Percentiles rank a stretch among this genome's conserved stretches.
phyloP scores from a whole-genome alignment of 2,113 vertebrate species.

The Cheilinus undulatus region DNA sequence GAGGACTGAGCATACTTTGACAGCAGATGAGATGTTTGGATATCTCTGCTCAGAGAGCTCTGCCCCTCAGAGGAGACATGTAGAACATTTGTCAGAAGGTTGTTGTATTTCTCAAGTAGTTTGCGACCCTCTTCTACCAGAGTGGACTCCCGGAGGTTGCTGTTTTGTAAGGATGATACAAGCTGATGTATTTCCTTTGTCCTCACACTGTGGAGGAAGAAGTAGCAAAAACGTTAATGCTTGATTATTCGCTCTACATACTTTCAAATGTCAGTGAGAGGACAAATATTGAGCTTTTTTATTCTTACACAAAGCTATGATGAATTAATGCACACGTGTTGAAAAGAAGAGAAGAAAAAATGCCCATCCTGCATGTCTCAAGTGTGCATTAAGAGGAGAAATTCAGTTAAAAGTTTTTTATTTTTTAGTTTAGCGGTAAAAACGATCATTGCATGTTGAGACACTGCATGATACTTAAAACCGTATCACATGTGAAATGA shows the following conservation, averaged over 20 bases:
- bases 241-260: neutral
- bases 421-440: no score
- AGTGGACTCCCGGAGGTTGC: slow-evolving; percentile 24
- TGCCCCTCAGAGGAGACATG: neutral
- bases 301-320: no score
- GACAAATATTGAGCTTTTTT: neutral
- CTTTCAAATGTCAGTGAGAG: neutral
- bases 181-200: slow-evolving; percentile 40
- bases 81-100: neutral
- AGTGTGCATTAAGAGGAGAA: neutral
- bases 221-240: neutral
- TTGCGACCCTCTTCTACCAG: slow-evolving; percentile 35
- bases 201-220: slow-evolving; percentile 35
- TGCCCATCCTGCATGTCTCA: neutral
- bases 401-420: no score
- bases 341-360: neutral
- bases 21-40: neutral
- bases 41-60: neutral
- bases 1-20: slow-evolving; percentile 7
- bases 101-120: slow-evolving; percentile 44
- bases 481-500: neutral
- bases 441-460: neutral
- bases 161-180: slow-evolving; percentile 42
- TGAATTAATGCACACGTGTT: no score
- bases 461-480: neutral